Evolutionary conservation across 2,888 invertebrate species (phyloP).

Genomic region (Limnephilus auricula): DNA sequence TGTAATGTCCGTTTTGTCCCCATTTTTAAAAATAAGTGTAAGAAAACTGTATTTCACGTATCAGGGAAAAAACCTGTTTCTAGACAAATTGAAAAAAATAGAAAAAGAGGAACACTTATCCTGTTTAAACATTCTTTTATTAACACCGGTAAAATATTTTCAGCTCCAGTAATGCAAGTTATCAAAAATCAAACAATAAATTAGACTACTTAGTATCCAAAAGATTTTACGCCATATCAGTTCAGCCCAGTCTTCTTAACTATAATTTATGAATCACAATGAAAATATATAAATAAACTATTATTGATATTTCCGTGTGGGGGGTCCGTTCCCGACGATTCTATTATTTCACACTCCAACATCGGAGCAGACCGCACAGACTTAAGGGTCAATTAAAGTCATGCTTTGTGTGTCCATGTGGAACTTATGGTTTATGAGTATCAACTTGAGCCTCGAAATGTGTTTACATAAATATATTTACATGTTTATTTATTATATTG

Average conservation of each 20-base stretch:
- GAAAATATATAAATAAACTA: not conserved
- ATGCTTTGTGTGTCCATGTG: not conserved
- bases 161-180: not conserved
- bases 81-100: too few species aligned
- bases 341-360: constrained; percentile 42
- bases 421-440: not conserved
- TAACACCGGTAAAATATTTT: too few species aligned
- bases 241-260: not conserved
- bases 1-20: too few species aligned
- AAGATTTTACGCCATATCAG: not conserved
- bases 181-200: not conserved
- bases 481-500: not conserved
- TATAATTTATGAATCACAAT: constrained; percentile 17
- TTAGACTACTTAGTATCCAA: not conserved
- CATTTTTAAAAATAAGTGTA: too few species aligned
- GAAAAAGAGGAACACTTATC: too few species aligned
- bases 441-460: not conserved
- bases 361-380: constrained; percentile 24
- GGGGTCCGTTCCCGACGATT: constrained; percentile 26
- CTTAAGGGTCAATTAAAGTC: constrained; percentile 35
- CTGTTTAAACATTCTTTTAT: too few species aligned
- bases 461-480: not conserved
- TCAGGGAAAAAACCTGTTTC: too few species aligned
- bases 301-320: constrained; percentile 33
- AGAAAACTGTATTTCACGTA: too few species aligned